phyloP scores from a whole-genome alignment of 2,113 vertebrate genomes.

The Phyllopteryx taeniolatus region DNA sequence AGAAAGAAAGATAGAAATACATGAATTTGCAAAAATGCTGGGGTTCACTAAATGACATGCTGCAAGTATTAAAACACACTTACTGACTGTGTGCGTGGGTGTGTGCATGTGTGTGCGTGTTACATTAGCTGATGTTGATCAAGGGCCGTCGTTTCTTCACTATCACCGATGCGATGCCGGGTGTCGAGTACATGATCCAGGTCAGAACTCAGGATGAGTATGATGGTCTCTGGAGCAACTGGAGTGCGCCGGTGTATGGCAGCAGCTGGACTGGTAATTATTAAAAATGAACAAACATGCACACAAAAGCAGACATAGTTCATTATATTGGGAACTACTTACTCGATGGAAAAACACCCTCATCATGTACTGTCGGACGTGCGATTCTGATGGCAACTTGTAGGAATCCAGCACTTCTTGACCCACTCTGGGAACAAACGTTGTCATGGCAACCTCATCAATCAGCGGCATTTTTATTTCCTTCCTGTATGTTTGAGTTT shows the following conservation, averaged over 20 bases:
- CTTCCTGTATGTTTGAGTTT: constrained; percentile 17
- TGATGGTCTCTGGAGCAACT: constrained; percentile 69
- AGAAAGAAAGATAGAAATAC: no score
- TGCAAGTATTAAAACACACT: background rate
- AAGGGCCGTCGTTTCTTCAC: background rate
- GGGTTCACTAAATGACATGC: background rate
- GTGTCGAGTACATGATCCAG: constrained; percentile 57
- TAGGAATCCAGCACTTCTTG: background rate
- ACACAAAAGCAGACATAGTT: background rate
- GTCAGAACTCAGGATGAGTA: constrained; percentile 60
- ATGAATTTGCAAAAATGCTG: no score
- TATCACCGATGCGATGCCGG: constrained; percentile 58
- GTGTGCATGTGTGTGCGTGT: background rate
- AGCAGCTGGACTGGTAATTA: constrained; percentile 63
- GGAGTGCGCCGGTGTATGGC: constrained; percentile 51
- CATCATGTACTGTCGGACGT: background rate
- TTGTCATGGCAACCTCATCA: constrained; percentile 18
- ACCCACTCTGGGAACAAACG: constrained; percentile 23
- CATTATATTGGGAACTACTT: background rate
- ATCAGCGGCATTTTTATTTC: background rate
- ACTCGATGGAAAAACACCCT: background rate
- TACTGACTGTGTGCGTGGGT: background rate
- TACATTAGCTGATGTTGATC: background rate
- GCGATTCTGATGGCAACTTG: background rate
- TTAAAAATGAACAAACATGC: background rate